Conservation (phyloP, 2,888 invertebrate genomes). For the Eumerus sabulonum region DNA sequence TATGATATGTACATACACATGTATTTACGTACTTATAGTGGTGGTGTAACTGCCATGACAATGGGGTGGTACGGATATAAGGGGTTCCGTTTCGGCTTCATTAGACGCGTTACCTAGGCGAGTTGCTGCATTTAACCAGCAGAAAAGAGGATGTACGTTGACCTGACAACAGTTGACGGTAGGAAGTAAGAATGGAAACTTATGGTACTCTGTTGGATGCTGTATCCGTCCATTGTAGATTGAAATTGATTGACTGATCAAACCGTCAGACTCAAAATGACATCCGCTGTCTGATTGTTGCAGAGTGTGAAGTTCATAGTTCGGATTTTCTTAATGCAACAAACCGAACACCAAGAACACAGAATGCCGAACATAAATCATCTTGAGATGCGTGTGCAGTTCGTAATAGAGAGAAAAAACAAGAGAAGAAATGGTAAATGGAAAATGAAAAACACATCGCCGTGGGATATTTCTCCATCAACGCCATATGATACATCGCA, state of each 20-base stretch:
- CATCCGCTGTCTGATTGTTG: conserved; percentile 22
- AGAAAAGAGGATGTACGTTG: too few species aligned
- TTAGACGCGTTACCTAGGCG: conserved; percentile 57
- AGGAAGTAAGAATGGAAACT: too few species aligned
- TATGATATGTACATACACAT: too few species aligned
- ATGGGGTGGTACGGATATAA: conserved; percentile 38
- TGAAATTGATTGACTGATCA: background rate
- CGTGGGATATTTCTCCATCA: conserved; percentile 66
- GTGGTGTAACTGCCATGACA: background rate
- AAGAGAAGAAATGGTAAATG: conserved; percentile 22
- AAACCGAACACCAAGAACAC: background rate
- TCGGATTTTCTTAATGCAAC: conserved; percentile 26
- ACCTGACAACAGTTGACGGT: too few species aligned
- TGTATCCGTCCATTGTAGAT: too few species aligned
- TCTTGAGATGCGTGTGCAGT: conserved; percentile 42
- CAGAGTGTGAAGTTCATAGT: conserved; percentile 28
- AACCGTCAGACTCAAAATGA: conserved; percentile 23
- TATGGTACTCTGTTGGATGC: too few species aligned
- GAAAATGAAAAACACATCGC: conserved; percentile 60
- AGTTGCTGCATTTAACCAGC: conserved; percentile 9
- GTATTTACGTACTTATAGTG: too few species aligned
- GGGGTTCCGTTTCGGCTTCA: conserved; percentile 59
- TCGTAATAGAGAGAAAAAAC: conserved; percentile 19
- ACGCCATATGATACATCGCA: conserved; percentile 54
- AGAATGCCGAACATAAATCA: conserved; percentile 41